Evolutionary conservation across 2,888 invertebrate genomes (phyloP), one percentile per base, ranked within the genome.

Genomic region (Drosophila birchii): DNA sequence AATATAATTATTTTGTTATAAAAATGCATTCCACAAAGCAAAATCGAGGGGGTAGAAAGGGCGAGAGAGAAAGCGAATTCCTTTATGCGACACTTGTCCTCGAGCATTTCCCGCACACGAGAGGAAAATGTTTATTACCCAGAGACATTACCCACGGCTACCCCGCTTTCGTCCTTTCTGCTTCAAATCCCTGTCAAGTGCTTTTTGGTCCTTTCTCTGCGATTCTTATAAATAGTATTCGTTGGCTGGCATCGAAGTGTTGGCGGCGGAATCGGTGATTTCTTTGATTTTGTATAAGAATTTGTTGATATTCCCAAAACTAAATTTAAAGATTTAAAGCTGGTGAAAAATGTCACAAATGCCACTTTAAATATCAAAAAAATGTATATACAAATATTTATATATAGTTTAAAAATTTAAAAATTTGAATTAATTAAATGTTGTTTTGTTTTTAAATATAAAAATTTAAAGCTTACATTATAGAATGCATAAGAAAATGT

Each of bases 1-100:
- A 84, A 88, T 84, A 84, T 83, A 84, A 84, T 84, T 88, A 88
- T 82, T 88, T 82, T 73, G 86, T 84, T 84, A 84, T 86, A 88
- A 84, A 88, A 84, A 82, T 80, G 78, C 86, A 78, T 78, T 86
- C 78, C 69, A 76, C 83, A 80, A 61, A 54, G 54, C 38, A 32
- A 49, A 53, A 53, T 60, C 36, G 14, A 39, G 11, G 11, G 16
- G 14, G 45, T 6, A 26, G 36, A 34, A 11, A 32, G 14, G 32
- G 18, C 16, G 26, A 5, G n/a, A 0, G n/a, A 29, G 16, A 41
- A 38, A 29, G n/a, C 9, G 23, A 38, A 38, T 57, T 51, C 57
- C 26, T 57, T 70, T 57, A 69, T 69, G 69, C 69, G 69, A 70
- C 69, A 69, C 69, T 69, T 70, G 71, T 70, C 51, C 69, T 59